Base-by-base conservation (phyloP, 2,888 invertebrate species). In the Blera fallax region DNA sequence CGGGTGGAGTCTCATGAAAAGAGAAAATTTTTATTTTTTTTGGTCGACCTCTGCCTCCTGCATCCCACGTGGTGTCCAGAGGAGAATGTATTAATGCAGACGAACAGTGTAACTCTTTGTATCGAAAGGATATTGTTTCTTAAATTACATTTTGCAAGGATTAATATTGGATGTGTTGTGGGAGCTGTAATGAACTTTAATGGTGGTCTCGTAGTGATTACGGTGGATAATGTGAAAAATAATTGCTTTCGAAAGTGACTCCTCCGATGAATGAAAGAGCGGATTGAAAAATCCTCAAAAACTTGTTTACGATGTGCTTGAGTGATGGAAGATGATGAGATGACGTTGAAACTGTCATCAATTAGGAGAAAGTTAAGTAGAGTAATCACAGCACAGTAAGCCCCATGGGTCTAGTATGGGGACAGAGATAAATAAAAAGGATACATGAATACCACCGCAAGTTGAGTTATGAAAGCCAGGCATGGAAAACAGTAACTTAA, bases 81-180 rank as follows among this genome's bases (percentile, higher is more conserved):
- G 29, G 27, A 78, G 37, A 65, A 50, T 40, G 43, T 69, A 64
- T 69, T 37, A 76, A 37, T 67, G 11, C 10, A 24, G 40, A 45
- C 24, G 16, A 29, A 72, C 27, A 64, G 79, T 69, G 54, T 62
- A 37, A 40, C 74, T 52, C 72, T 67, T 77, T 76, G 67, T 79
- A 74, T 74, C 48, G 80, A 50, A 81, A 85, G 77, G 72, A 56
- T 64, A 85, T 85, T 85, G 81, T 85, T 85, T 72, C 85, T 85
- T 81, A 85, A 85, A 85, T 85, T 85, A 85, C 81, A 81, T 85
- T 81, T 85, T 85, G 81, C 67, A 65, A 77, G 85, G 81, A 85
- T 85, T 85, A 85, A 85, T 85, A 76, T 45, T 50, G 43, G 40
- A 65, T 65, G 58, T 52, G 65, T 67, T 65, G 73, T 80, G 67